A percentile compares a stretch with the other conserved stretches of the same genome.
Conservation (phyloP, 2,113 vertebrate genomes). For the Microcebus griseorufus region DNA sequence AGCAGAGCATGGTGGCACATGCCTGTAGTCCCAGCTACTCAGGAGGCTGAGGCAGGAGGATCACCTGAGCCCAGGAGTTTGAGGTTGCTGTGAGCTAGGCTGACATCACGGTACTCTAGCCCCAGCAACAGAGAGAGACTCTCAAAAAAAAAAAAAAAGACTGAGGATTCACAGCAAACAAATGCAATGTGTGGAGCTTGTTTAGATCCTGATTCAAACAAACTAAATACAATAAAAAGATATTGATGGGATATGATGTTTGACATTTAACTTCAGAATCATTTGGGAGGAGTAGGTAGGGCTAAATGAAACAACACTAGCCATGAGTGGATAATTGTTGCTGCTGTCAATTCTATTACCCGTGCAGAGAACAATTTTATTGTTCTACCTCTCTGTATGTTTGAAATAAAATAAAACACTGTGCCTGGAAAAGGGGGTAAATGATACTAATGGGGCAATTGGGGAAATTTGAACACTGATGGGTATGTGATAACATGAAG, state of each 20-base stretch:
- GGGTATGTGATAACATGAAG: not conserved
- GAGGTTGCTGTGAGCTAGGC: too few relatives aligned
- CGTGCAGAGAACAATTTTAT: not conserved
- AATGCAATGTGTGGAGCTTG: not conserved
- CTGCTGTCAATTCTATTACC: not conserved
- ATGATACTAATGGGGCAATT: not conserved
- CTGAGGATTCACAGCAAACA: not conserved
- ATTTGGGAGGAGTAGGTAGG: not conserved
- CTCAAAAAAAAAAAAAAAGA: not conserved
- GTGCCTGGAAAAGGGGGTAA: not conserved
- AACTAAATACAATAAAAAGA: not conserved
- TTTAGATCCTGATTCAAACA: not conserved
- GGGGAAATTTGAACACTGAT: not conserved
- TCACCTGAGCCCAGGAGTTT: too few relatives aligned
- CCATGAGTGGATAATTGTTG: not conserved
- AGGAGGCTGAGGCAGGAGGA: too few relatives aligned
- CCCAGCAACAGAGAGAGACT: too few relatives aligned
- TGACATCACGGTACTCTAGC: too few relatives aligned
- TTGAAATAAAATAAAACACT: not conserved
- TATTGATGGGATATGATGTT: not conserved
- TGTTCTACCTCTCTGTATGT: not conserved
- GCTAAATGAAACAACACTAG: not conserved
- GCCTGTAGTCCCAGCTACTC: too few relatives aligned
- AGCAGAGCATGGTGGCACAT: too few relatives aligned
- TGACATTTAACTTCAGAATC: not conserved